phyloP scores from a whole-genome alignment of 1,140 invertebrate species.

The Limonius californicus region DNA sequence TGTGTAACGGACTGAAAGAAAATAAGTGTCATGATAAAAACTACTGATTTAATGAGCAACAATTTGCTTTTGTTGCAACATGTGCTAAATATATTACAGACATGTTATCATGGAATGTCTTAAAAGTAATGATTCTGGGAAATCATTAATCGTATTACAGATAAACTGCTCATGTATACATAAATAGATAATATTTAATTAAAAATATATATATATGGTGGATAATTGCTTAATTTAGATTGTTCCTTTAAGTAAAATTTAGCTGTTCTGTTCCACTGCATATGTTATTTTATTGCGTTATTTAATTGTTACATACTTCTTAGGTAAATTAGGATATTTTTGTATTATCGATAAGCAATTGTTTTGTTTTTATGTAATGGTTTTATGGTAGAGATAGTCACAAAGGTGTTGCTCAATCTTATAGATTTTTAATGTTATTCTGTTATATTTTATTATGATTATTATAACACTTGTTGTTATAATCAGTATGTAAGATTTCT shows the following conservation, averaged over 20 bases:
- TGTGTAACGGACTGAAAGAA: not conserved
- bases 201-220: not conserved
- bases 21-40: too few species aligned
- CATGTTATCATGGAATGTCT: too few species aligned
- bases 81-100: too few species aligned
- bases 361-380: not conserved
- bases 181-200: conserved; percentile 13
- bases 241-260: too few species aligned
- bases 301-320: too few species aligned
- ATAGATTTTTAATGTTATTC: not conserved
- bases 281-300: too few species aligned
- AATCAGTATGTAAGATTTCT: conserved; percentile 12
- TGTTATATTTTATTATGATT: conserved; percentile 2
- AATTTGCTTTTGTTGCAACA: not conserved
- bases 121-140: too few species aligned
- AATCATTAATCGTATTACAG: too few species aligned
- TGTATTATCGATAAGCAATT: too few species aligned
- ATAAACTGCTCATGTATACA: conserved; percentile 11
- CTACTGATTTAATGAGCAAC: too few species aligned
- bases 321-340: too few species aligned
- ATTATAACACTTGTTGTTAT: conserved; percentile 2
- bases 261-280: too few species aligned
- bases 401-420: conserved; percentile 4
- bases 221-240: not conserved
- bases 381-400: not conserved